Percentiles rank a stretch among this genome's conserved stretches.
Conservation (phyloP, 2,113 vertebrate genomes). For the Gadus chalcogrammus region DNA sequence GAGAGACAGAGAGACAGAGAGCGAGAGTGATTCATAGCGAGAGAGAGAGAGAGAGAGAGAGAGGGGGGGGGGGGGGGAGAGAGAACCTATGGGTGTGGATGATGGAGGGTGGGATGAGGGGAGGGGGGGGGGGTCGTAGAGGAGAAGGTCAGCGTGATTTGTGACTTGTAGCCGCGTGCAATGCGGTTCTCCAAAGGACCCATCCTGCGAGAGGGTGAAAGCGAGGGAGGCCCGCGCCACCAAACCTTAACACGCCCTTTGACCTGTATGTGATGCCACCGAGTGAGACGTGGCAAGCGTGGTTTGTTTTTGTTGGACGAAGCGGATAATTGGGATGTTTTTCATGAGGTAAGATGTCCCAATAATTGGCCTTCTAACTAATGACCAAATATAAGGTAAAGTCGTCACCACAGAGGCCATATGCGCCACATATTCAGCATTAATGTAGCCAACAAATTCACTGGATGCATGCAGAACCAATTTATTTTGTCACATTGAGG, state of each 20-base stretch:
- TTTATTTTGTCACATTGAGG: neutral
- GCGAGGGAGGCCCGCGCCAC: too few species aligned
- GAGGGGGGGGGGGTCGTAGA: conserved; percentile 31
- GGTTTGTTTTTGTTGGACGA: neutral
- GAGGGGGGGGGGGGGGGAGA: neutral
- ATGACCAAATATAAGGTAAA: neutral
- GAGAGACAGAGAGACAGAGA: too few species aligned
- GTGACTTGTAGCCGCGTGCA: too few species aligned
- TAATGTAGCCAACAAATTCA: neutral
- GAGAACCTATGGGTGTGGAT: neutral
- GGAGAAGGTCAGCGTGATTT: too few species aligned
- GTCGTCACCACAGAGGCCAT: neutral
- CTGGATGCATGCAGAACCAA: neutral
- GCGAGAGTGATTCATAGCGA: conserved; percentile 45
- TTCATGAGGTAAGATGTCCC: neutral
- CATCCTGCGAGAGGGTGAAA: too few species aligned
- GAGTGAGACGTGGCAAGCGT: neutral
- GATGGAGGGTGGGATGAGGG: conserved; percentile 33
- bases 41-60: neutral
- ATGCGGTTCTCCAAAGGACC: neutral
- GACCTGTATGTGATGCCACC: neutral
- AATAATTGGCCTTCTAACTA: too few species aligned
- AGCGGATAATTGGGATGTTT: neutral
- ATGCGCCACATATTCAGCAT: too few species aligned
- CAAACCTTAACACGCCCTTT: too few species aligned